These are phyloP conservation scores for Yponomeuta evonymella DNA, from an alignment of 2,888 invertebrate species.

Conservation along the genomic window DNA sequence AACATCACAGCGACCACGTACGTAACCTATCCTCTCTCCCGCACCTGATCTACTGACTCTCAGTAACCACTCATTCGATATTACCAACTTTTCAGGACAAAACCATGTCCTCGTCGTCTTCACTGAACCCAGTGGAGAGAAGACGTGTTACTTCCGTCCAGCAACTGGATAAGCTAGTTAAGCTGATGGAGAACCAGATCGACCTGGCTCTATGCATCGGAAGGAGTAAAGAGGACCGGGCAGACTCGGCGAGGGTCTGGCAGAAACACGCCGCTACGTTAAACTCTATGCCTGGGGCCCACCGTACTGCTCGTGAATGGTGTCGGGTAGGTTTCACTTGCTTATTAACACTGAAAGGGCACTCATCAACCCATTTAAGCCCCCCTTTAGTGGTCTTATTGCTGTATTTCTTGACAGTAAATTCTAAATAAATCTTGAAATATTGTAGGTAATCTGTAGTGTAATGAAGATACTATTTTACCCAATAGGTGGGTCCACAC, in stretches of 20 bases:
- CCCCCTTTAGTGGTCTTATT: too few species aligned
- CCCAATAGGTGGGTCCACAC: too few species aligned
- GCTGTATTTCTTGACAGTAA: too few species aligned
- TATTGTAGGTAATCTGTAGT: too few species aligned
- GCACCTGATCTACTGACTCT: not conserved
- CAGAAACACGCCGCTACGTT: not conserved
- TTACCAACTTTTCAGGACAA: not conserved
- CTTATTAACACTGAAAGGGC: too few species aligned
- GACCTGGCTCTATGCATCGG: not conserved
- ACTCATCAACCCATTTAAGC: too few species aligned
- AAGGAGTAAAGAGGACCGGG: conserved; percentile 6
- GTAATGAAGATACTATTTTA: too few species aligned
- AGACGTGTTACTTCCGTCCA: conserved; percentile 4
- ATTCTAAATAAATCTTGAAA: too few species aligned
- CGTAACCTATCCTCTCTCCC: not conserved
- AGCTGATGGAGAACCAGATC: conserved; percentile 3
- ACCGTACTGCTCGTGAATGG: not conserved
- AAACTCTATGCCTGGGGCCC: not conserved
- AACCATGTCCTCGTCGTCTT: not conserved
- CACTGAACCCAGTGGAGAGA: not conserved
- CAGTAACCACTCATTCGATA: too few species aligned
- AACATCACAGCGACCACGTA: not conserved
- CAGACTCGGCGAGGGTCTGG: not conserved
- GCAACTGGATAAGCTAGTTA: conserved; percentile 1
- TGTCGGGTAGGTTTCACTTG: not conserved